Conservation (phyloP, 1,140 invertebrate species). For the Drosophila biarmipes region DNA sequence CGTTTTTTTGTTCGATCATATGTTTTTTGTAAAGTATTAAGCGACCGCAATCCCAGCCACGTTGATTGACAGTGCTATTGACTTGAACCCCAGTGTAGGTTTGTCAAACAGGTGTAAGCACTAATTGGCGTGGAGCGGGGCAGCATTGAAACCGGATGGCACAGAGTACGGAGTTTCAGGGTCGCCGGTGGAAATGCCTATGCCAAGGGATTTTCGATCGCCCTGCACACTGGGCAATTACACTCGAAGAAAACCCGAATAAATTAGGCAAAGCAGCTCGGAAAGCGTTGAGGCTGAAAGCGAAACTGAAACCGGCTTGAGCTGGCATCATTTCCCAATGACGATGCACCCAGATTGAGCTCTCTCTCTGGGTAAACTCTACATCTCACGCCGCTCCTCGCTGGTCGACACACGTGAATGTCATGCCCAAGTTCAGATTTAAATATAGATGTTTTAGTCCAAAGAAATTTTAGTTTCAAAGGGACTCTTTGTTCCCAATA, state of each 20-base stretch:
- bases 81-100: conserved; percentile 22
- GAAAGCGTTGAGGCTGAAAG: conserved; percentile 40
- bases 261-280: conserved; percentile 27
- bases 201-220: conserved; percentile 20
- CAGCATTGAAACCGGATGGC: conserved; percentile 43
- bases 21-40: background rate
- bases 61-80: background rate
- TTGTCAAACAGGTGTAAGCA: conserved; percentile 48
- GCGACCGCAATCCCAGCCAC: background rate
- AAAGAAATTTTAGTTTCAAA: too few relatives aligned
- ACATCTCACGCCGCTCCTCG: conserved; percentile 1
- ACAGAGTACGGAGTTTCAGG: conserved; percentile 63
- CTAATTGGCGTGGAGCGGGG: conserved; percentile 58
- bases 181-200: conserved; percentile 48
- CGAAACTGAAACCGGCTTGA: conserved; percentile 68
- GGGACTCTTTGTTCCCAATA: too few relatives aligned
- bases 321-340: conserved; percentile 66
- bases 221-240: conserved; percentile 40
- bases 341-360: conserved; percentile 49
- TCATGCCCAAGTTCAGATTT: conserved; percentile 67
- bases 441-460: conserved; percentile 7
- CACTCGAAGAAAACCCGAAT: conserved; percentile 42
- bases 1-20: background rate
- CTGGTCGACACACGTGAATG: conserved; percentile 57
- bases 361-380: conserved; percentile 5